Conservation (phyloP, 2,797 vertebrate species). For the Crypturellus tataupa region DNA sequence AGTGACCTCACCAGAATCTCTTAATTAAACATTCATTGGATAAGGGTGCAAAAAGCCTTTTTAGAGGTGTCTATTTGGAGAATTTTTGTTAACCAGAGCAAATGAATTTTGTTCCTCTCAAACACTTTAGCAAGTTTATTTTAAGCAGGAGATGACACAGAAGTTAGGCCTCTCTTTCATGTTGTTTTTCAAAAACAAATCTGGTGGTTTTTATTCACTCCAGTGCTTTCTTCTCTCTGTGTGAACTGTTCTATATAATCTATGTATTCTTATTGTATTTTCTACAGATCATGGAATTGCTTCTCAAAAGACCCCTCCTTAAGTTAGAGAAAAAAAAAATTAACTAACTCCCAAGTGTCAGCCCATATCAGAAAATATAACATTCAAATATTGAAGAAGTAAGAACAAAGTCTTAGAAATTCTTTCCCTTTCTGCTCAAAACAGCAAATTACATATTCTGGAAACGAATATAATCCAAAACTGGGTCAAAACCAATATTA, state of each 20-base stretch:
- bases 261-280: background rate
- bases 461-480: background rate
- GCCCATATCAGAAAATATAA: background rate
- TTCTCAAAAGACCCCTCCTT: background rate
- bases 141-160: background rate
- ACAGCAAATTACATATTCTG: background rate
- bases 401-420: background rate
- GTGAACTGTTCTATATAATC: background rate
- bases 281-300: background rate
- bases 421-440: background rate
- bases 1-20: background rate
- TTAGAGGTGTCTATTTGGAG: background rate
- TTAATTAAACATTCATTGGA: background rate
- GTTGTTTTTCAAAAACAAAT: background rate
- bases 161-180: background rate
- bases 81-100: background rate
- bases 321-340: background rate
- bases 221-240: background rate
- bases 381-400: background rate
- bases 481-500: background rate
- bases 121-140: background rate
- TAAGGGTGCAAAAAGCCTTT: background rate
- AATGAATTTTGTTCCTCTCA: background rate
- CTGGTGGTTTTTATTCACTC: background rate
- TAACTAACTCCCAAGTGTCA: background rate